Evolutionary conservation across 2,797 vertebrate genomes (phyloP).

Genomic region (Platyrinchus mystaceus): DNA sequence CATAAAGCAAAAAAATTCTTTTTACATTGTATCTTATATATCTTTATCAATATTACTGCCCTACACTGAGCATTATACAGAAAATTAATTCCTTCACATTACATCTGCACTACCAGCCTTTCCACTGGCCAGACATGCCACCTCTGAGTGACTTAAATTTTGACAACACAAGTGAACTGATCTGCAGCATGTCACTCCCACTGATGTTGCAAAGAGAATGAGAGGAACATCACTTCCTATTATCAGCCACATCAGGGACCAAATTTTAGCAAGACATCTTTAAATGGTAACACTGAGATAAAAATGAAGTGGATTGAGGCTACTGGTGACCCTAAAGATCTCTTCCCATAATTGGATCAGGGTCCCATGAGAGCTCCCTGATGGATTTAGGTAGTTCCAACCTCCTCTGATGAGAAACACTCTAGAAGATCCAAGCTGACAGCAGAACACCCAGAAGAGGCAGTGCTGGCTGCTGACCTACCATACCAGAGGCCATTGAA

Average conservation of each 20-base stretch:
- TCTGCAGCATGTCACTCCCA: not conserved
- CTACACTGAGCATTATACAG: not conserved
- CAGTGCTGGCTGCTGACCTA: not conserved
- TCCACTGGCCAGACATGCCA: not conserved
- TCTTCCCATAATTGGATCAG: rapidly evolving
- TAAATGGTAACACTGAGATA: not conserved
- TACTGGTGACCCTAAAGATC: not conserved
- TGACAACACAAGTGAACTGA: not conserved
- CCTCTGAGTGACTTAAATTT: not conserved
- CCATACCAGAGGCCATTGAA: not conserved
- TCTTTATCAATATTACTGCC: not conserved
- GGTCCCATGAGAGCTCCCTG: not conserved
- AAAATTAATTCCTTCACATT: not conserved
- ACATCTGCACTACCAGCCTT: not conserved
- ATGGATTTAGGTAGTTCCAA: not conserved
- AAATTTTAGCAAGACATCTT: not conserved
- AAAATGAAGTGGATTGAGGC: not conserved
- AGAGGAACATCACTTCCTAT: not conserved
- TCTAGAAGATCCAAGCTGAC: not conserved
- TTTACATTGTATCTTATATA: not conserved
- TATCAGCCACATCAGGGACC: not conserved
- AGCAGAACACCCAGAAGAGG: not conserved
- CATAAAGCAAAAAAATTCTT: not conserved
- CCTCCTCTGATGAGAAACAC: not conserved
- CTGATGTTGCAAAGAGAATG: not conserved